These are phyloP conservation scores for Ambastaia sidthimunki DNA, from an alignment of 2,797 vertebrate species.

Conservation along the genomic window DNA sequence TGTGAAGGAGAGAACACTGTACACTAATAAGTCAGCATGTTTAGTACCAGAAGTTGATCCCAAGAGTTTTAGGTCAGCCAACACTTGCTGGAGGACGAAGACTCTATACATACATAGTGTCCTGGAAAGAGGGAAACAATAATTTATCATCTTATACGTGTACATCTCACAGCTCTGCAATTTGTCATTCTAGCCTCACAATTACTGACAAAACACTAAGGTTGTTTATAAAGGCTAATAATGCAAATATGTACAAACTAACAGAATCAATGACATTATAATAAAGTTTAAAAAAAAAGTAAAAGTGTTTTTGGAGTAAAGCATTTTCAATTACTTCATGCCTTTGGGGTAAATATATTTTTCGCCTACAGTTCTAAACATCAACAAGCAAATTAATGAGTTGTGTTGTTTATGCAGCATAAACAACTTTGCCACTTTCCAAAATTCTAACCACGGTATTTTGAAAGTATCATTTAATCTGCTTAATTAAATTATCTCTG, in stretches of 20 bases:
- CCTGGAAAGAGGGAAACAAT: conserved; percentile 43
- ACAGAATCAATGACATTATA: background rate
- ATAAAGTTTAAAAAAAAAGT: background rate
- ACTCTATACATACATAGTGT: conserved; percentile 19
- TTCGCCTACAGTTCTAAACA: conserved; percentile 7
- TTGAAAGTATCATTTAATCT: background rate
- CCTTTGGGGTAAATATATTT: background rate
- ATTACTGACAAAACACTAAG: background rate
- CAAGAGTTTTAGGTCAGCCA: conserved; percentile 47
- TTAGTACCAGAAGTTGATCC: conserved; percentile 49
- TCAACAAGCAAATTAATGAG: background rate
- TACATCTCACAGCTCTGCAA: conserved; percentile 1
- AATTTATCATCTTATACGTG: conserved; percentile 49
- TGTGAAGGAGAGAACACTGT: conserved; percentile 32
- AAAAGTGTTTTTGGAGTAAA: background rate
- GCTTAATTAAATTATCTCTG: background rate
- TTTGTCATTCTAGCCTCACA: background rate
- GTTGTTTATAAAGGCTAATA: background rate
- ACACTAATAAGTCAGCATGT: conserved; percentile 46
- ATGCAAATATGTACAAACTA: background rate
- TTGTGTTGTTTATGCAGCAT: conserved; percentile 4
- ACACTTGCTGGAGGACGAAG: conserved; percentile 51
- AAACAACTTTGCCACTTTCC: background rate
- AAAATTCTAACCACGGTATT: background rate
- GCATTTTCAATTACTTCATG: background rate